Conservation (phyloP, 2,113 vertebrate species). For the Irena cyanogastra region DNA sequence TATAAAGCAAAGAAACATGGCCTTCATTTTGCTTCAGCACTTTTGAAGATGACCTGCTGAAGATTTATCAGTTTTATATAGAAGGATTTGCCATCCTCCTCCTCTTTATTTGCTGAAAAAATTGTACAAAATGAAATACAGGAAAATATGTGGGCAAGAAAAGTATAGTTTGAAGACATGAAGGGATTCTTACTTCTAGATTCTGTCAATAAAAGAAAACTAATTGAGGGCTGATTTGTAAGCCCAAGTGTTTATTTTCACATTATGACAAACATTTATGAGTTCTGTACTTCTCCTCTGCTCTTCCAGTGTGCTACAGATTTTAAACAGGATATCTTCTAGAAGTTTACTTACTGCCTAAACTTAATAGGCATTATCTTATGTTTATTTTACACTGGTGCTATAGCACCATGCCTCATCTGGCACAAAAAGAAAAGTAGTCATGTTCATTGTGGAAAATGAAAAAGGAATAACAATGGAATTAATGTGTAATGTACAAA, state of each 20-base stretch:
- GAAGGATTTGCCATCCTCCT: not conserved
- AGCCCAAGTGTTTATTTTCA: not conserved
- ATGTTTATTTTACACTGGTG: not conserved
- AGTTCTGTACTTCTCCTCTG: not conserved
- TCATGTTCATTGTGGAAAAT: not conserved
- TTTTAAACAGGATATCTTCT: not conserved
- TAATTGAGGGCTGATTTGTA: not conserved
- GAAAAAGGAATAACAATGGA: not conserved
- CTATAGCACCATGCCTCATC: not conserved
- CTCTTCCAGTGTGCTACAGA: not conserved
- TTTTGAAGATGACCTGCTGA: conserved; percentile 10
- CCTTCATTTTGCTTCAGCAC: conserved; percentile 18
- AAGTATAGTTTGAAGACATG: not conserved
- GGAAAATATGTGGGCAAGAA: not conserved
- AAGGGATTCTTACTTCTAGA: not conserved
- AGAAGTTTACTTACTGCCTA: not conserved
- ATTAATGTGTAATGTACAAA: not conserved
- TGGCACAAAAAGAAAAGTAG: not conserved
- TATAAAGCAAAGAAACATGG: conserved; percentile 40
- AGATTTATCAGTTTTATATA: conserved; percentile 50
- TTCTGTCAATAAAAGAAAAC: not conserved
- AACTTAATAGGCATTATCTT: not conserved
- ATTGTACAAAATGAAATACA: not conserved
- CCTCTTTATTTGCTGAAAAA: not conserved
- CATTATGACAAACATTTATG: not conserved